A percentile compares a stretch with the other conserved stretches of the same genome.
These are phyloP conservation scores for Protomyctophum bolini DNA, from an alignment of 2,113 vertebrate species.

Conservation along the genomic window DNA sequence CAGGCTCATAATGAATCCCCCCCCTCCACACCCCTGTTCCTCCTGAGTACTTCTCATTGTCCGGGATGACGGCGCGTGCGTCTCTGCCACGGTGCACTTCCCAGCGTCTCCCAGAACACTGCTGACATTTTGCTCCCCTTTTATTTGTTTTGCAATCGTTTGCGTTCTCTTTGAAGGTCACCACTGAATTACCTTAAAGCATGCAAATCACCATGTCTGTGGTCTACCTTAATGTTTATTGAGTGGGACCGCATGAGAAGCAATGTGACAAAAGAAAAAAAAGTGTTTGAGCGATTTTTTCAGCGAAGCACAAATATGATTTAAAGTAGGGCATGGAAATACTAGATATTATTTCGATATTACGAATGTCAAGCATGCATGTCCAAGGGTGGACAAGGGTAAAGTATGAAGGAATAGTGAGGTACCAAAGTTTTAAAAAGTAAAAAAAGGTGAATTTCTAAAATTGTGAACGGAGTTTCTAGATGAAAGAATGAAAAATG, in stretches of 20 bases:
- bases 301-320: too few species aligned
- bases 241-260: constrained; percentile 16
- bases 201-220: constrained; percentile 71
- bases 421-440: too few species aligned
- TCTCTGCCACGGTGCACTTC: constrained; percentile 58
- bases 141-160: constrained; percentile 72
- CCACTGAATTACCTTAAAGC: constrained; percentile 74
- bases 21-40: background rate
- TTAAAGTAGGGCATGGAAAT: too few species aligned
- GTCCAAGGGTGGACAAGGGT: too few species aligned
- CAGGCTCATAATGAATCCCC: constrained; percentile 51
- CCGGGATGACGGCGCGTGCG: constrained; percentile 52
- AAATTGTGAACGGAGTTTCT: too few species aligned
- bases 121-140: constrained; percentile 77
- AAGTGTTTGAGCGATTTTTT: background rate
- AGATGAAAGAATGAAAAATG: too few species aligned
- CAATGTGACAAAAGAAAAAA: background rate
- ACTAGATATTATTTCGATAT: too few species aligned
- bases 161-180: constrained; percentile 79
- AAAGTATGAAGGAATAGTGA: too few species aligned
- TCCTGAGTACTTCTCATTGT: constrained; percentile 47
- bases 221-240: constrained; percentile 23
- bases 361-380: too few species aligned
- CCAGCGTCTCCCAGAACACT: constrained; percentile 61
- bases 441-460: too few species aligned